Conservation (phyloP, 2,888 invertebrate genomes). For the Chouioia cunea region DNA sequence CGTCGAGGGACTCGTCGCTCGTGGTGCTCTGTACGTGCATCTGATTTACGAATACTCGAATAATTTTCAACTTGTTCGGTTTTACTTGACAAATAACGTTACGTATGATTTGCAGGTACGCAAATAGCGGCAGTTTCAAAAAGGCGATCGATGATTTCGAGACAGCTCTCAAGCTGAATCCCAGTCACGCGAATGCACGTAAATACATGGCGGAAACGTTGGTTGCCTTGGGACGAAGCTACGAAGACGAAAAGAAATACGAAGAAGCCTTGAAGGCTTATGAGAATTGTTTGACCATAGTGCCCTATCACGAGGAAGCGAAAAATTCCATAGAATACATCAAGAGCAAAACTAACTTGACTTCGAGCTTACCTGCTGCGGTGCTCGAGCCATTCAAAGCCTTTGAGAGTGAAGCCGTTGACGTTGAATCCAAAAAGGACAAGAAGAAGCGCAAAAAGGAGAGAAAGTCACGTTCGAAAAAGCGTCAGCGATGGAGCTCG, state of each 20-base stretch:
- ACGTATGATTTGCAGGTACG: slow-evolving; percentile 71
- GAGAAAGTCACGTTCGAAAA: slow-evolving; percentile 66
- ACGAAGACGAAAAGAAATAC: slow-evolving; percentile 88
- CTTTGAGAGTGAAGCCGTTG: slow-evolving; percentile 63
- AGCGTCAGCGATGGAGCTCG: slow-evolving; percentile 68
- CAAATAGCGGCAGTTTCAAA: slow-evolving; percentile 93
- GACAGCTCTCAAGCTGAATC: slow-evolving; percentile 88
- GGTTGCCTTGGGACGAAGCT: slow-evolving; percentile 88
- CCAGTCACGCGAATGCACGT: slow-evolving; percentile 91
- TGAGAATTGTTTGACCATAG: slow-evolving; percentile 84
- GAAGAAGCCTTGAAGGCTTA: slow-evolving; percentile 89
- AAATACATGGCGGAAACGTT: slow-evolving; percentile 95
- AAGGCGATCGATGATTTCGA: slow-evolving; percentile 96
- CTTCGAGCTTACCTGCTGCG: slow-evolving; percentile 37
- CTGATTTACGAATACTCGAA: background rate
- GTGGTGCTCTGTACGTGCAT: slow-evolving; percentile 82
- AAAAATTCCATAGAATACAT: slow-evolving; percentile 85
- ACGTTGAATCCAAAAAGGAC: slow-evolving; percentile 64
- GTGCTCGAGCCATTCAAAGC: slow-evolving; percentile 55
- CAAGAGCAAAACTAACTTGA: slow-evolving; percentile 74
- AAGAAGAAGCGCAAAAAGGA: slow-evolving; percentile 69
- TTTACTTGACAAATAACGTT: no score
- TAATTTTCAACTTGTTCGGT: no score
- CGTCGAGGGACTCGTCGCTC: slow-evolving; percentile 91
- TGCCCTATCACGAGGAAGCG: slow-evolving; percentile 90